phyloP scores from a whole-genome alignment of 1,140 invertebrate genomes.

The Microplitis demolitor region DNA sequence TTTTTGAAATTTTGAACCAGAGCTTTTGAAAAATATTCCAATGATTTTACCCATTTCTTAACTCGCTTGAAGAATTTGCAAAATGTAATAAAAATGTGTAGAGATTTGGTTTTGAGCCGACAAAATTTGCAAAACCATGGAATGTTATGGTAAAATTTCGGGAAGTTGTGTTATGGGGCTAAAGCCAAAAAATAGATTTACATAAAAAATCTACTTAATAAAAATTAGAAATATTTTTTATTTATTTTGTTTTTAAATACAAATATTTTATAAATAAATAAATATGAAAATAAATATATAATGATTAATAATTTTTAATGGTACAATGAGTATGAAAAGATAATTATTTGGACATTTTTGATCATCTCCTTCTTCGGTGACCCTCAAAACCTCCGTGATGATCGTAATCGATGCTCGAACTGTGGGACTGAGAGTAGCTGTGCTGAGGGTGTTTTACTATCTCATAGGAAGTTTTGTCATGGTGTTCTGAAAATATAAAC shows the following conservation, averaged over 20 bases:
- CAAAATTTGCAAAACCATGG: no score
- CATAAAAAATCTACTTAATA: no score
- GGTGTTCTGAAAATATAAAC: conserved; percentile 42
- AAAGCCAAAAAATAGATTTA: no score
- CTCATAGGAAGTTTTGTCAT: conserved; percentile 80
- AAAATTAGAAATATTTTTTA: background rate
- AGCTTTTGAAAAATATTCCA: no score
- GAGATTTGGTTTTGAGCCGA: no score
- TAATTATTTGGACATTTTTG: conserved; percentile 27
- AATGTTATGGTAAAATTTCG: no score
- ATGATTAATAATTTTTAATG: conserved; percentile 25
- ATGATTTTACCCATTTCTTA: no score
- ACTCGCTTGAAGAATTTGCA: no score
- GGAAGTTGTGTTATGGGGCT: no score
- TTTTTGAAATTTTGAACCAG: no score
- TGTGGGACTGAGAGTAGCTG: conserved; percentile 76
- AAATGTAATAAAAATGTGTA: no score
- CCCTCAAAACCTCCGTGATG: conserved; percentile 69
- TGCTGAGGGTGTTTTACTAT: conserved; percentile 84
- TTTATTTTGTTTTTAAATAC: background rate
- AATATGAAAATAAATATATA: conserved; percentile 32
- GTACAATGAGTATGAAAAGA: conserved; percentile 43
- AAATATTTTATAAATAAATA: background rate
- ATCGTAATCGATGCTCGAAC: conserved; percentile 72
- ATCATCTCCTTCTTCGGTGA: conserved; percentile 42